phyloP scores from a whole-genome alignment of 2,888 invertebrate species.

The Sialis lutaria region DNA sequence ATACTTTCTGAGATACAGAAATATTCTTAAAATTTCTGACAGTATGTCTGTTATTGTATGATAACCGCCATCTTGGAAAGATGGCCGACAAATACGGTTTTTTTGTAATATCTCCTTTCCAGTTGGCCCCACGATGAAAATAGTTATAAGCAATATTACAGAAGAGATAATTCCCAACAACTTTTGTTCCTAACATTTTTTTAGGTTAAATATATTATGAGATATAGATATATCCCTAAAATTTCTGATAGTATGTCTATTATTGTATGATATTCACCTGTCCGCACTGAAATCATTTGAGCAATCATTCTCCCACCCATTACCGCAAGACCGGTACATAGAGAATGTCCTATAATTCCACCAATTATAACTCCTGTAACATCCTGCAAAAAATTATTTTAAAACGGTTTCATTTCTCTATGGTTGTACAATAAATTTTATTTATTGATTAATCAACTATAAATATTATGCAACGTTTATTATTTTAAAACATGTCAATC shows the following conservation, averaged over 20 bases:
- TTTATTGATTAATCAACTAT: too few relatives aligned
- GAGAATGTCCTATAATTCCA: conserved; percentile 81
- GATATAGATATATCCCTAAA: background rate
- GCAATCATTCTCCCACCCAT: conserved; percentile 93
- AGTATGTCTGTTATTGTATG: background rate
- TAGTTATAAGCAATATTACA: too few relatives aligned
- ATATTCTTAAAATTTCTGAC: background rate
- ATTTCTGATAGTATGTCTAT: background rate
- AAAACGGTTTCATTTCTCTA: too few relatives aligned
- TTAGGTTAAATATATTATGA: background rate
- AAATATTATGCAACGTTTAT: too few relatives aligned
- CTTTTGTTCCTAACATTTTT: background rate
- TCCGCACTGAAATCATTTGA: conserved; percentile 90
- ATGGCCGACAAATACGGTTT: background rate
- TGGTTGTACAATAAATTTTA: too few relatives aligned
- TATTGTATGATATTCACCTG: conserved; percentile 42
- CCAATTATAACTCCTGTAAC: conserved; percentile 88
- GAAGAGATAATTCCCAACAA: background rate
- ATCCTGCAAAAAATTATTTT: conserved; percentile 31
- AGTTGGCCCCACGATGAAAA: too few relatives aligned
- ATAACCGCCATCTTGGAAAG: too few relatives aligned
- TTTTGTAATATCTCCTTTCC: too few relatives aligned
- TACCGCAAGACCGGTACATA: conserved; percentile 95
- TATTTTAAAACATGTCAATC: too few relatives aligned
- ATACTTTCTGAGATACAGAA: background rate